These are phyloP conservation scores for Ostrea denselamellosa DNA, from an alignment of 1,140 invertebrate species.

Conservation along the genomic window DNA sequence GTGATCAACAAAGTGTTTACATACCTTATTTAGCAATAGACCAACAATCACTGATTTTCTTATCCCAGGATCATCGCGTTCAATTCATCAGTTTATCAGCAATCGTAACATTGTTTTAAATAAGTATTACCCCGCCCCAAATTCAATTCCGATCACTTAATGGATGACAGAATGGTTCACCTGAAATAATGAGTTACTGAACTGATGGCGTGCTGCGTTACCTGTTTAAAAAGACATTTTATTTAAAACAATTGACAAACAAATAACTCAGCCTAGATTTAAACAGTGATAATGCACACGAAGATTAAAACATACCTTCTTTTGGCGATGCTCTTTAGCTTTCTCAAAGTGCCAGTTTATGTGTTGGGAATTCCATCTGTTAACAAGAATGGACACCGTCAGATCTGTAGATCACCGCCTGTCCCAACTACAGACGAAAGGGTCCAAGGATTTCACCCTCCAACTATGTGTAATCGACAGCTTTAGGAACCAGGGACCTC, in stretches of 20 bases:
- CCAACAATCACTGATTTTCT: neutral
- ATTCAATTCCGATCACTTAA: constrained; percentile 4
- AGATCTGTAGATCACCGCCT: neutral
- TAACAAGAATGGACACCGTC: neutral
- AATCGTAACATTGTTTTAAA: neutral
- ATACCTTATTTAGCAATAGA: too few species aligned
- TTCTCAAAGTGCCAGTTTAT: neutral
- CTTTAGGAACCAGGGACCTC: neutral
- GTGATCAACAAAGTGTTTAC: too few species aligned
- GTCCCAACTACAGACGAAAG: neutral
- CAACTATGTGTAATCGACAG: constrained; percentile 1
- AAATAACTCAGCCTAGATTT: constrained; percentile 20
- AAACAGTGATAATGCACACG: constrained; percentile 8
- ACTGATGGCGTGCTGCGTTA: constrained; percentile 1
- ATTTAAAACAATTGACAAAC: constrained; percentile 29
- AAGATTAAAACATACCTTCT: constrained; percentile 2
- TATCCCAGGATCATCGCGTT: neutral
- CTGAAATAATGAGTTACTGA: neutral
- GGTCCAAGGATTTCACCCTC: neutral
- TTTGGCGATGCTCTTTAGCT: neutral
- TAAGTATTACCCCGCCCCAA: neutral
- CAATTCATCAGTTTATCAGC: constrained; percentile 15
- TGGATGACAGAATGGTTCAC: constrained; percentile 7
- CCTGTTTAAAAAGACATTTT: constrained; percentile 38
- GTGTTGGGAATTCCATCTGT: neutral